Evolutionary conservation across 2,888 invertebrate genomes (phyloP).

Genomic region (Synergus japonicus): DNA sequence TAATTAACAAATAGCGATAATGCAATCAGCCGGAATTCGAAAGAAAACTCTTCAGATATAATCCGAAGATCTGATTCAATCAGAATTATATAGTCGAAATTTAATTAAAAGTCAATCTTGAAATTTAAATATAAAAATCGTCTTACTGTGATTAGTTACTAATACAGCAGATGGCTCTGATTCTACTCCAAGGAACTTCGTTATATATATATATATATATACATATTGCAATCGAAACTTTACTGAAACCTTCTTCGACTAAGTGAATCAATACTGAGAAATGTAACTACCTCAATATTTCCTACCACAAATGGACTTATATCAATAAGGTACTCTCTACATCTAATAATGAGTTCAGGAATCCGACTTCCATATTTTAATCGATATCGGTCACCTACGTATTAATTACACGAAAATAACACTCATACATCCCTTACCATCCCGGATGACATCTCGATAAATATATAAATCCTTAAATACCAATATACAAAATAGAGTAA

Average conservation of each 20-base stretch:
- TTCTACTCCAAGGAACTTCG: not conserved
- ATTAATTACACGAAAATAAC: not conserved
- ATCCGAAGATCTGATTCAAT: not conserved
- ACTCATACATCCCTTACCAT: not conserved
- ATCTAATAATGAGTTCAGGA: not conserved
- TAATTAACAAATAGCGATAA: too few relatives aligned
- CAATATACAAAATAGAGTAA: too few relatives aligned
- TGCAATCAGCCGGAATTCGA: too few relatives aligned
- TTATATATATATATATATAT: not conserved
- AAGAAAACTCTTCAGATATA: not conserved
- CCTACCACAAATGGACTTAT: not conserved
- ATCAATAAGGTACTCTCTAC: not conserved
- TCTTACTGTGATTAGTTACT: not conserved
- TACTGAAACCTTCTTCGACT: not conserved
- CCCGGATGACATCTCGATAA: too few relatives aligned
- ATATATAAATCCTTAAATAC: too few relatives aligned
- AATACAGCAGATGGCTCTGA: constrained; percentile 1
- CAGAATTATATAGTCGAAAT: not conserved
- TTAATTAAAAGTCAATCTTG: not conserved
- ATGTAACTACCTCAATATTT: not conserved
- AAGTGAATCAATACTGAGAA: constrained; percentile 12
- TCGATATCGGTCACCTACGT: not conserved
- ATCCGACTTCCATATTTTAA: not conserved
- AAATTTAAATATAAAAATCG: not conserved
- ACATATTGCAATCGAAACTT: constrained; percentile 12